Base-by-base conservation (phyloP, 2,797 vertebrate species). In the Hydrocynus forskahlii region DNA sequence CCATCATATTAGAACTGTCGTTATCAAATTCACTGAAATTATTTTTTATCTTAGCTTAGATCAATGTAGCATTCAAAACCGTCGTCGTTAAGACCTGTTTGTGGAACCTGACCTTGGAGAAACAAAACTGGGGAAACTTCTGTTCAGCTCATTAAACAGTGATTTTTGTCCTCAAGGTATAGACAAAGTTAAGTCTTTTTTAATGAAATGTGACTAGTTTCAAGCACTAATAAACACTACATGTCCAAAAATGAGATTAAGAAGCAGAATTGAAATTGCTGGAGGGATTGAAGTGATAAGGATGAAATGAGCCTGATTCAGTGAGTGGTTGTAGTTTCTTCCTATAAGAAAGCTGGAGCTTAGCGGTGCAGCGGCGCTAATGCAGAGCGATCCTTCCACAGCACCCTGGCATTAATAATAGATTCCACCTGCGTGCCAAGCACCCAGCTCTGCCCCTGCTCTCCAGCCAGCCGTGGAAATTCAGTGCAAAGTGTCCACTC, bases 391-490 rank as follows among this genome's bases (percentile, higher is more conserved):
- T 45, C 76, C 23, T 60, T 38, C 29, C 38, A 43, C 45, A 43
- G 52, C 40, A 73, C 40, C 62, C 38, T 48, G 19, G 5, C n/a
- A 45, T 55, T 57, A 60, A 60, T 74, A 62, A 76, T 67, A 68
- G 60, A 80, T 73, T 78, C 45, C 21, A 48, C 43, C 45, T 62
- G 64, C 69, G 63, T 68, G 52, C 35, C 68, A 52, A 59, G 76
- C 25, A 64, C 48, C 23, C 38, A 13, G 45, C 54, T 16, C 25
- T 76, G 7, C 64, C 55, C 57, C 48, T 64, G 38, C 60, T 50
- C 67, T 80, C 38, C 23, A 77, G 59, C n/a, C 59, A 54, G 43
- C 60, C 40, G 67, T 75, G n/a, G 78, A 72, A 69, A 57, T 21
- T 52, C 52, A 59, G 68, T 1, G 55, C 25, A 63, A 48, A 59